Percentiles rank a stretch among this genome's conserved stretches.
Evolutionary conservation across 2,888 invertebrate genomes (phyloP).

Genomic region (Rhingia campestris): DNA sequence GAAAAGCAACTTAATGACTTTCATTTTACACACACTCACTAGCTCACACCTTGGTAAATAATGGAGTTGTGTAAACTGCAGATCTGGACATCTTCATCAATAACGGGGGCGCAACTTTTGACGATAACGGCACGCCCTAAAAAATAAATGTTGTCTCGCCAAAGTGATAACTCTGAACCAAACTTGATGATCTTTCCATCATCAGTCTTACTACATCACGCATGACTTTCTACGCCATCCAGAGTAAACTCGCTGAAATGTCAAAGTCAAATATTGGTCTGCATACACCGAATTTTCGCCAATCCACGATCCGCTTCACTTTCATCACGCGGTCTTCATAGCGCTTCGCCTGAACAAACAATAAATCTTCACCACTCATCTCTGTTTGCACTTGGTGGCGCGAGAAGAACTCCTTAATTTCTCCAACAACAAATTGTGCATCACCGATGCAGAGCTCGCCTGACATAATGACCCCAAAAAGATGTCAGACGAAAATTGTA

Average conservation of each 20-base stretch:
- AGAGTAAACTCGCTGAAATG: neutral
- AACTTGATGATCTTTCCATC: too few species aligned
- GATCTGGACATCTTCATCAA: too few species aligned
- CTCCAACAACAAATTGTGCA: slow-evolving; percentile 45
- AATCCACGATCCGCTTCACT: slow-evolving; percentile 21
- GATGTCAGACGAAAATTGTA: slow-evolving; percentile 34
- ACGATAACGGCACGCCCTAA: too few species aligned
- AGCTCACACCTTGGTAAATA: too few species aligned
- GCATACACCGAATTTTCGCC: neutral
- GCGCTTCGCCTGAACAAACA: slow-evolving; percentile 31
- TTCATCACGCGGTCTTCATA: slow-evolving; percentile 29
- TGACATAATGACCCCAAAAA: slow-evolving; percentile 70
- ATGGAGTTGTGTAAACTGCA: too few species aligned
- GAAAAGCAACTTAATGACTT: too few species aligned
- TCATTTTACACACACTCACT: too few species aligned
- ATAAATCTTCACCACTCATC: slow-evolving; percentile 34
- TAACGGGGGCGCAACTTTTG: too few species aligned
- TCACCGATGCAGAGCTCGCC: slow-evolving; percentile 5
- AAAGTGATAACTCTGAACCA: too few species aligned
- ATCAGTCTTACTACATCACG: too few species aligned
- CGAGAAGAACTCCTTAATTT: slow-evolving; percentile 34
- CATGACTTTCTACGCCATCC: too few species aligned
- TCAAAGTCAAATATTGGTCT: neutral
- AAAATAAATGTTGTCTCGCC: too few species aligned
- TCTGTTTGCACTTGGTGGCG: slow-evolving; percentile 24